These are phyloP conservation scores for Microctonus brassicae DNA, from an alignment of 2,888 invertebrate species.

Conservation along the genomic window DNA sequence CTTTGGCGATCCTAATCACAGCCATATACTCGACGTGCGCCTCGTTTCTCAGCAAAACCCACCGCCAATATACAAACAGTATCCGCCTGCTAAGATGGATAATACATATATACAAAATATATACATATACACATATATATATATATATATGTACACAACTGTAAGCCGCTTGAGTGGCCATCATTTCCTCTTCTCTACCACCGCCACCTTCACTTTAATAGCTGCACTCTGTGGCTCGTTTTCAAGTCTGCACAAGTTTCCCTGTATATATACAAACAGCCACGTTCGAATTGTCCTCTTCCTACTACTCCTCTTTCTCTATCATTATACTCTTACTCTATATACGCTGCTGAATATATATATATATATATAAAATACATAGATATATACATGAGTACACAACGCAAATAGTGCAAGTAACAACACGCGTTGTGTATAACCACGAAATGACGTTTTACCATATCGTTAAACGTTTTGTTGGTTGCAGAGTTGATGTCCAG, in stretches of 20 bases:
- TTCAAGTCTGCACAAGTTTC: constrained; percentile 8
- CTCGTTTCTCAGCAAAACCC: constrained; percentile 35
- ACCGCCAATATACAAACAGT: neutral
- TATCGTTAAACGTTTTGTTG: constrained; percentile 44
- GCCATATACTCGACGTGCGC: constrained; percentile 39
- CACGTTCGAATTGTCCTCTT: constrained; percentile 1
- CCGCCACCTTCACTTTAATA: constrained; percentile 12
- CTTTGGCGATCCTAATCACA: constrained; percentile 37
- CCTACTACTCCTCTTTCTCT: constrained; percentile 18
- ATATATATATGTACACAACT: neutral
- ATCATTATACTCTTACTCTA: neutral
- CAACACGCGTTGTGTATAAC: constrained; percentile 26
- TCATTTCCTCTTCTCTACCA: constrained; percentile 19
- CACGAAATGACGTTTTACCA: constrained; percentile 42
- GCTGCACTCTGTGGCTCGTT: neutral
- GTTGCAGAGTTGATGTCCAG: constrained; percentile 36
- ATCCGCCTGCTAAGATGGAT: too few relatives aligned
- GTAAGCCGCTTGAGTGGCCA: constrained; percentile 10
- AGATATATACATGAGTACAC: neutral
- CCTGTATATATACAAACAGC: neutral
- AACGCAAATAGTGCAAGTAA: neutral
- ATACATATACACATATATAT: neutral
- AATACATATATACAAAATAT: too few relatives aligned
- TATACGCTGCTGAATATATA: neutral
- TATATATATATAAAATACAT: neutral